A percentile compares a stretch with the other conserved stretches of the same genome.
phyloP scores from a whole-genome alignment of 2,888 invertebrate genomes.

The Luffia ferchaultella region DNA sequence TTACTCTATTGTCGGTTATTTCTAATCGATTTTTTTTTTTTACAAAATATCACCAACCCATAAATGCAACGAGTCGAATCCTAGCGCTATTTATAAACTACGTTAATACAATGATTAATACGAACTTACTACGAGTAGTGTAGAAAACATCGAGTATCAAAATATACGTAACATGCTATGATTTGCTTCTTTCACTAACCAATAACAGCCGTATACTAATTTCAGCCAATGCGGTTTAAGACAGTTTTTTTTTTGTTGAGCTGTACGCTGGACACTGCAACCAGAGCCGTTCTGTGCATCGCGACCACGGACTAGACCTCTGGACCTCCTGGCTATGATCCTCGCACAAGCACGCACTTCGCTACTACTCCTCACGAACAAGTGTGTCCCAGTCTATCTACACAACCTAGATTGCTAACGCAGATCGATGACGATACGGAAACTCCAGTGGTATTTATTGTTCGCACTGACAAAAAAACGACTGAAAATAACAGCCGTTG shows the following conservation, averaged over 20 bases:
- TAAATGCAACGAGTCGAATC: neutral
- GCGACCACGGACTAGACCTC: slow-evolving; percentile 11
- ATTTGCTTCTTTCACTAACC: slow-evolving; percentile 63
- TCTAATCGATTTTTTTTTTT: neutral
- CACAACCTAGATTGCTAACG: neutral
- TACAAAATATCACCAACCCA: neutral
- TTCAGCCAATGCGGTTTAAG: slow-evolving; percentile 55
- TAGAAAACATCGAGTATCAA: slow-evolving; percentile 66
- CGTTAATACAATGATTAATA: slow-evolving; percentile 45
- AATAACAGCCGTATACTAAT: slow-evolving; percentile 63
- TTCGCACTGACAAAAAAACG: no score
- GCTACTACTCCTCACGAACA: neutral
- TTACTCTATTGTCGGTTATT: neutral
- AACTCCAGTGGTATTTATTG: neutral
- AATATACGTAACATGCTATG: slow-evolving; percentile 60
- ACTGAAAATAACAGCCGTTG: no score
- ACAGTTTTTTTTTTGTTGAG: slow-evolving; percentile 50
- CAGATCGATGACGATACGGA: neutral
- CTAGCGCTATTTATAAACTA: slow-evolving; percentile 34
- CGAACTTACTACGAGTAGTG: slow-evolving; percentile 46
- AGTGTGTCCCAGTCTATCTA: neutral
- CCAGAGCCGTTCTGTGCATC: slow-evolving; percentile 31
- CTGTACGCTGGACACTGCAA: slow-evolving; percentile 35
- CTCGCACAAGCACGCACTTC: neutral
- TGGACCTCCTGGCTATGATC: slow-evolving; percentile 1